Evolutionary conservation across 2,797 vertebrate species (phyloP), one percentile per base, ranked within the genome.

Genomic region (Acanthornis magna): DNA sequence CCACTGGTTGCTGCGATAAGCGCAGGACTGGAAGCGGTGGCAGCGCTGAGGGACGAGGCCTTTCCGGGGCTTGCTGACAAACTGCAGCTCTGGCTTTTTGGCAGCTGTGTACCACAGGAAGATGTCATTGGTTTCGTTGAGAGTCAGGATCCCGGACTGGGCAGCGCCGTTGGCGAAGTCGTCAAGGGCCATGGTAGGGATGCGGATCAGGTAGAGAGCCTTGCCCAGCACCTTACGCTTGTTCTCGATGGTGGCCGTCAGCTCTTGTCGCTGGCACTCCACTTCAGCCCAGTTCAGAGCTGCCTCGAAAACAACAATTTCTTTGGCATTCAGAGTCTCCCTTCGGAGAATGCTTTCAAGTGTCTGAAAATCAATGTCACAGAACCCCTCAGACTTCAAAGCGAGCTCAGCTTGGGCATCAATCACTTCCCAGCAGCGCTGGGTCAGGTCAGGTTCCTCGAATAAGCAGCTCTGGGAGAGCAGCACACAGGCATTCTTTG

Each of bases 341-440:
- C 99, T 98, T 93, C 98, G 98, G 89, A 99, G 98, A 96, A 99
- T 99, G 96, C 99, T 99, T 98, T 99, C 99, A 83, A 99, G 98
- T 2, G 99, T 99, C 97, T 99, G 98, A 93, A 98, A 98, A 97
- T 99, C 99, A 83, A 99, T 99, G 98, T 99, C 99, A 32, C 99
- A 99, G 98, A 99, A 99, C 25, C 99, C 99, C 96, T 99, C 99
- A 0, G 99, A 99, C 98, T 99, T 98, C 95, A 99, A 98, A 58
- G 99, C 99, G 85, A 99, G 98, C 97, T 99, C 99, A 0, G 99
- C 99, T 68, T 99, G 99, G 85, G 99, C 99, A 87, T 99, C 99
- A 80, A 99, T 99, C 97, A 99, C 99, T 97, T 99, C 99, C 99
- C 99, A 99, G 97, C 99, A 99, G 70, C 99, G 98, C 98, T 99